Evolutionary conservation across 2,113 vertebrate species (phyloP).

Genomic region (Sinocyclocheilus rhinocerous): DNA sequence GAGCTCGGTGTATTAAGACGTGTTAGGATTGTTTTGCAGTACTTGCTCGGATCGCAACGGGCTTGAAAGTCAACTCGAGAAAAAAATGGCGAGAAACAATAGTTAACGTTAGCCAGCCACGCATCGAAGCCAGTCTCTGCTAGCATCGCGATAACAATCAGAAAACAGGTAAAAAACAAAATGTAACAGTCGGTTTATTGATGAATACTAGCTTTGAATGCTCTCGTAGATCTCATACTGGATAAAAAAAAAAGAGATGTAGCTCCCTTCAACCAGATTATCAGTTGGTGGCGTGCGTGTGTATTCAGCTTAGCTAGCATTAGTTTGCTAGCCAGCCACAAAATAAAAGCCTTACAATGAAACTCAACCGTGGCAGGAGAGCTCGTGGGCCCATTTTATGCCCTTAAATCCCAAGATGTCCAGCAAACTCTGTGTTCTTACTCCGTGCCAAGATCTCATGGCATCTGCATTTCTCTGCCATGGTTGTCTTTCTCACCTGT

Average conservation of each 20-base stretch:
- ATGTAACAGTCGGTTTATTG: constrained; percentile 72
- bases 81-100: constrained; percentile 25
- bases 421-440: constrained; percentile 75
- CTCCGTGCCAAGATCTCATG: constrained; percentile 82
- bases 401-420: constrained; percentile 79
- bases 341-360: constrained; percentile 71
- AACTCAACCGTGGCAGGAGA: constrained; percentile 65
- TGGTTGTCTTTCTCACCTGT: constrained; percentile 72
- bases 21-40: constrained; percentile 9
- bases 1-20: neutral
- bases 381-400: constrained; percentile 68
- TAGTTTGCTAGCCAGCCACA: constrained; percentile 74
- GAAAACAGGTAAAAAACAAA: constrained; percentile 61
- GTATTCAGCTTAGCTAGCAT: constrained; percentile 70
- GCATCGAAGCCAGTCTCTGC: constrained; percentile 12
- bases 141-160: constrained; percentile 31
- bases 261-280: constrained; percentile 72
- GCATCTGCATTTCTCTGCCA: constrained; percentile 80
- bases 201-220: constrained; percentile 59
- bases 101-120: constrained; percentile 15
- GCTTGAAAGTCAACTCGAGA: neutral
- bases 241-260: constrained; percentile 67
- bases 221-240: constrained; percentile 58
- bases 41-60: constrained; percentile 15
- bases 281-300: constrained; percentile 69